Conservation (phyloP, 2,797 vertebrate species). For the Enteromius radiatus region DNA sequence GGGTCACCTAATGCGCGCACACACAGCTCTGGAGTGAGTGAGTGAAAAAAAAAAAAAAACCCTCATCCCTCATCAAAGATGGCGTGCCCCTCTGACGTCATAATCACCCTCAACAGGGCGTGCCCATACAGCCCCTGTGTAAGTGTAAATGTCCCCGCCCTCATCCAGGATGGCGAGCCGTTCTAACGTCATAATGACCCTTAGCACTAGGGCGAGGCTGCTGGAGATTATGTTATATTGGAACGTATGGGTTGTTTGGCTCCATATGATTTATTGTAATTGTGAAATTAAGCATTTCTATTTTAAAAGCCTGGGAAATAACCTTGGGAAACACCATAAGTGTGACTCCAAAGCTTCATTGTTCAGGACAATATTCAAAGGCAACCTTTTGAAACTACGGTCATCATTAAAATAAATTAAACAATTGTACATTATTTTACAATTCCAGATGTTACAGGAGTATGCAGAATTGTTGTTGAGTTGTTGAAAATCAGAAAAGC, state of each 20-base stretch:
- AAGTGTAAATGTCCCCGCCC: constrained; percentile 32
- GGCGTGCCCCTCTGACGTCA: constrained; percentile 49
- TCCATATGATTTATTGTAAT: not conserved
- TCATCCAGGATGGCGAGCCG: constrained; percentile 29
- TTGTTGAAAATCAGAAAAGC: not conserved
- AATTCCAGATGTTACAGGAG: not conserved
- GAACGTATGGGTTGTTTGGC: not conserved
- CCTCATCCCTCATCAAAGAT: constrained; percentile 49
- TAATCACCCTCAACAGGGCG: constrained; percentile 42
- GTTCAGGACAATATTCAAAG: not conserved
- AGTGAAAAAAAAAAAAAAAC: not conserved
- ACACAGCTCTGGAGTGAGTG: constrained; percentile 22
- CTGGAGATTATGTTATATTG: not conserved
- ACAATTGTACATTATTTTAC: not conserved
- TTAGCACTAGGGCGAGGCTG: constrained; percentile 26
- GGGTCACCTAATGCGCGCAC: constrained; percentile 67
- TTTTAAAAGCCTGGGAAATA: not conserved
- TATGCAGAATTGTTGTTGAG: not conserved
- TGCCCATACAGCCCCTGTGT: constrained; percentile 67
- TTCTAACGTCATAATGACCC: constrained; percentile 33
- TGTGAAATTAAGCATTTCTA: not conserved
- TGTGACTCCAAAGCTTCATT: not conserved
- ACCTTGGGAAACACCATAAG: not conserved
- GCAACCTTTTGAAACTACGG: not conserved
- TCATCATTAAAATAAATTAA: not conserved